These are phyloP conservation scores for Sericinus montela DNA, from an alignment of 2,888 invertebrate genomes.

Conservation along the genomic window DNA sequence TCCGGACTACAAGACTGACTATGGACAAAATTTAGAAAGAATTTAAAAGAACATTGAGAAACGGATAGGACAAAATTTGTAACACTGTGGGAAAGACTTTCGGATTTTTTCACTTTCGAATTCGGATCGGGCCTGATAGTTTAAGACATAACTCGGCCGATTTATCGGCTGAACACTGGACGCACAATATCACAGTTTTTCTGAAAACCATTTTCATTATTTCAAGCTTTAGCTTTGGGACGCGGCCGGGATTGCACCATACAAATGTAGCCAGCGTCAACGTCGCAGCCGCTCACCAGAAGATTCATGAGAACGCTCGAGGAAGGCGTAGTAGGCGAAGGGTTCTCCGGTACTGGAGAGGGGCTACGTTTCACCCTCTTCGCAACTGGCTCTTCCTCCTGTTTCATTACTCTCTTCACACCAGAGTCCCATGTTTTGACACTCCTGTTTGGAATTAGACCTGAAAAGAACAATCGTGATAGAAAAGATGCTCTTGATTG, in stretches of 20 bases:
- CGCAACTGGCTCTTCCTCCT: conserved; percentile 61
- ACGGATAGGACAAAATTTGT: conserved; percentile 9
- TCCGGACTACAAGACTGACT: background rate
- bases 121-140: conserved; percentile 31
- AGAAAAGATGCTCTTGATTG: too few relatives aligned
- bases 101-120: background rate
- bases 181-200: conserved; percentile 74
- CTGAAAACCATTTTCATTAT: conserved; percentile 31
- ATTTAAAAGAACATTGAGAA: conserved; percentile 10
- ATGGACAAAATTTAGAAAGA: background rate
- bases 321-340: conserved; percentile 69
- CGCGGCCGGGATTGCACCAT: conserved; percentile 84
- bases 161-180: conserved; percentile 63
- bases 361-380: conserved; percentile 66
- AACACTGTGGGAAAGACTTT: conserved; percentile 1
- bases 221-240: conserved; percentile 68
- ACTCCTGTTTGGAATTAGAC: conserved; percentile 62
- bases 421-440: conserved; percentile 61
- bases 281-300: conserved; percentile 96
- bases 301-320: conserved; percentile 96
- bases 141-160: conserved; percentile 1
- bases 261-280: conserved; percentile 94
- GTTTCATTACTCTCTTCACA: conserved; percentile 59
- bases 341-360: conserved; percentile 44
- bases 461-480: conserved; percentile 34